phyloP scores from a whole-genome alignment of 2,113 vertebrate genomes.

The Megaceryle maxima region DNA sequence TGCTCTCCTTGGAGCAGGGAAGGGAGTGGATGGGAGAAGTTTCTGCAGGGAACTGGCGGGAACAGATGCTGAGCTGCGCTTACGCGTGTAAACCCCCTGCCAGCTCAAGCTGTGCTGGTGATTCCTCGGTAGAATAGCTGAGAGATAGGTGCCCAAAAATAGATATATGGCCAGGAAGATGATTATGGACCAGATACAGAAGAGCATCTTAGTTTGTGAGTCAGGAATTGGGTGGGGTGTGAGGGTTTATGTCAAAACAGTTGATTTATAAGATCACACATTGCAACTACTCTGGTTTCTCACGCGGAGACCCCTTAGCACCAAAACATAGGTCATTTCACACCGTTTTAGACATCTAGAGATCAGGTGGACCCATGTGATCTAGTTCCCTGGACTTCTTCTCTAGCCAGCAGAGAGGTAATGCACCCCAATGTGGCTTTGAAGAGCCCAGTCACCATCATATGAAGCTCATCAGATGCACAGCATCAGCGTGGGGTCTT shows the following conservation, averaged over 20 bases:
- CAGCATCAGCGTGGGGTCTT: no score
- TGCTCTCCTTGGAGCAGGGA: background rate
- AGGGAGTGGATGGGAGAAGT: background rate
- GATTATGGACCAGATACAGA: background rate
- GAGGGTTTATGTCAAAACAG: background rate
- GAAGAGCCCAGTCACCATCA: background rate
- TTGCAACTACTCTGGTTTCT: background rate
- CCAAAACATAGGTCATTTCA: background rate
- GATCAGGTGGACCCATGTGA: no score
- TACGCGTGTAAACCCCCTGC: background rate
- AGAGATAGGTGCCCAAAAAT: background rate
- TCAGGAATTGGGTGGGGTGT: fast-evolving
- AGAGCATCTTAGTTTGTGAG: background rate
- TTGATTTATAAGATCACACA: background rate
- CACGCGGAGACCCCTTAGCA: background rate
- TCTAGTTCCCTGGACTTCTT: background rate
- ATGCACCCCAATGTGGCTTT: background rate
- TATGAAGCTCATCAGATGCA: background rate
- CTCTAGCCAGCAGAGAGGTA: background rate
- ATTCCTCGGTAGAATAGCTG: background rate
- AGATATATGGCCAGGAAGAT: background rate
- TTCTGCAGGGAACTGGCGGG: background rate
- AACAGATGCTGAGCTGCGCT: background rate
- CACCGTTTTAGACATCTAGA: background rate
- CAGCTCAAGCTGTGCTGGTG: fast-evolving